A percentile compares a stretch with the other conserved stretches of the same genome.
phyloP scores from a whole-genome alignment of 2,113 vertebrate genomes.

The Sphyrna mokarran region DNA sequence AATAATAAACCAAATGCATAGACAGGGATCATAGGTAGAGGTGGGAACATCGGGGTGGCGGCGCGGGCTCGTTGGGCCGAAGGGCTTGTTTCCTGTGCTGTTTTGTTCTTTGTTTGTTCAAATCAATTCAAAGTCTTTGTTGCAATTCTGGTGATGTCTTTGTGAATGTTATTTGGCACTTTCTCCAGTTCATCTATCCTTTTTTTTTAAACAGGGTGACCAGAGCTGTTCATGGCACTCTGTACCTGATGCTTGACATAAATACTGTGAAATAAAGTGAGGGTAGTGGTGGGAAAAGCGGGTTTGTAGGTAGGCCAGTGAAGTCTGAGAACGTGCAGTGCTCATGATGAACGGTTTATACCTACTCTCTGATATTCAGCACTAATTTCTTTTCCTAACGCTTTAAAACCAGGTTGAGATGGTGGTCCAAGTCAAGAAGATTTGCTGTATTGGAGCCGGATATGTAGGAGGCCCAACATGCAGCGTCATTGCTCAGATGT shows the following conservation, averaged over 20 bases:
- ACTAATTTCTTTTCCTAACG: no score
- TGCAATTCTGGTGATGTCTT: background rate
- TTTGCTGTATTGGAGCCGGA: conserved; percentile 39
- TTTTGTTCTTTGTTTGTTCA: no score
- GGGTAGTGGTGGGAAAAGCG: background rate
- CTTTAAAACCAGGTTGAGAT: background rate
- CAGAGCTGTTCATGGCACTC: background rate
- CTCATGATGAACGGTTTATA: background rate
- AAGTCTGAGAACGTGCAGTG: background rate
- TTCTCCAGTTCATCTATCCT: background rate
- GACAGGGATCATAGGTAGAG: no score
- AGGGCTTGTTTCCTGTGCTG: no score
- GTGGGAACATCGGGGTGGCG: no score
- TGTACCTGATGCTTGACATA: no score
- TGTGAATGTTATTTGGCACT: background rate
- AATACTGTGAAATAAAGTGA: background rate
- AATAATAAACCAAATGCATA: no score
- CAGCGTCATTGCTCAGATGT: conserved; percentile 41
- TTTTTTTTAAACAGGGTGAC: background rate
- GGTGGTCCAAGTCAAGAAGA: conserved; percentile 33
- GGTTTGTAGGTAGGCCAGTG: background rate
- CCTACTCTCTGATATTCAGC: background rate
- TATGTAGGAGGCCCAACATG: conserved; percentile 39
- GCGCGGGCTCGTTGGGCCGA: no score
- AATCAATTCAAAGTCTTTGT: background rate